These are phyloP conservation scores for Drosophila meridionalis DNA, from an alignment of 2,888 invertebrate genomes.

Conservation along the genomic window DNA sequence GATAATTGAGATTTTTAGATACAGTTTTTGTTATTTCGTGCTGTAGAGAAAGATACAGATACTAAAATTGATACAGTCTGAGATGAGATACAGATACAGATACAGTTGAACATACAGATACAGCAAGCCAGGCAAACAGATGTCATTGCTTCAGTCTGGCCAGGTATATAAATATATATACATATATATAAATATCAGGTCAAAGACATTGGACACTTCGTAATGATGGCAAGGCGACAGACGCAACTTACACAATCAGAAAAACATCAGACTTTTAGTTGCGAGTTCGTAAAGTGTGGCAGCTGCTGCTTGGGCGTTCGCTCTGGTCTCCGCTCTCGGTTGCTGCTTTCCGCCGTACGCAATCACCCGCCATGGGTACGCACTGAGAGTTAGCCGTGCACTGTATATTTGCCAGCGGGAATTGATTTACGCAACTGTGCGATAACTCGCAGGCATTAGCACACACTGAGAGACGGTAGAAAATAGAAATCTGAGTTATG, in stretches of 20 bases:
- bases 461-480: background rate
- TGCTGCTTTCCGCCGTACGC: background rate
- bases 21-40: background rate
- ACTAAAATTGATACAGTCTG: background rate
- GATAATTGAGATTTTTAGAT: too few relatives aligned
- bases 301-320: constrained; percentile 2
- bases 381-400: background rate
- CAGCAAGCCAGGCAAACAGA: background rate
- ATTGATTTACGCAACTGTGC: constrained; percentile 7
- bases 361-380: background rate
- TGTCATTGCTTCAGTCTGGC: background rate
- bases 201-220: background rate
- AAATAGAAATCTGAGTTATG: background rate
- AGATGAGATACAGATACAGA: background rate
- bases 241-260: background rate
- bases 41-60: background rate
- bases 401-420: constrained; percentile 2
- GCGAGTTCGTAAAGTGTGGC: background rate
- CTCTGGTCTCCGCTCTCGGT: background rate
- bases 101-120: background rate
- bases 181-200: background rate
- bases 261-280: constrained; percentile 2
- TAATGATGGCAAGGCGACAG: background rate
- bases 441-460: background rate
- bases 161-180: background rate